These are phyloP conservation scores for Timema podura DNA, from an alignment of 2,888 invertebrate genomes.

Conservation along the genomic window DNA sequence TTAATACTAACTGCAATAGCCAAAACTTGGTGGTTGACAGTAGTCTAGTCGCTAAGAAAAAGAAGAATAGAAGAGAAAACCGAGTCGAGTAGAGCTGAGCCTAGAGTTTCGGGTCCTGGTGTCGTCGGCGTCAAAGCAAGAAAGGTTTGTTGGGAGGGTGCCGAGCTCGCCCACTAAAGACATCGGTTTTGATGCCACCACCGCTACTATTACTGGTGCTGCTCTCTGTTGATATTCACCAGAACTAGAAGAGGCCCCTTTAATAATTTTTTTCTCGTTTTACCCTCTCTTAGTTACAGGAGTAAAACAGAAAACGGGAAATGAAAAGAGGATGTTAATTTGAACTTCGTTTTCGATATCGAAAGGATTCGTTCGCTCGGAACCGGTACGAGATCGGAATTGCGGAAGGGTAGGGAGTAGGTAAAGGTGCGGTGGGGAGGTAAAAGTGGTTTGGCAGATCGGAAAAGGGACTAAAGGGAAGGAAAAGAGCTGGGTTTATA, in stretches of 20 bases:
- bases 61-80: conserved; percentile 21
- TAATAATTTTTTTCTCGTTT: too few relatives aligned
- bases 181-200: too few relatives aligned
- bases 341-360: conserved; percentile 27
- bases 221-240: conserved; percentile 25
- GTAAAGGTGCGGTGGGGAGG: conserved; percentile 8
- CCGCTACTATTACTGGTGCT: neutral
- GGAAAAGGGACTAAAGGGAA: conserved; percentile 21
- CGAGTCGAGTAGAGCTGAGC: neutral
- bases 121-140: too few relatives aligned
- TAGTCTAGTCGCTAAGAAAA: conserved; percentile 19
- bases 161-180: too few relatives aligned
- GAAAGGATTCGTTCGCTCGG: conserved; percentile 24
- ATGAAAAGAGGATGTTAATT: conserved; percentile 25
- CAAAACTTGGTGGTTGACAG: conserved; percentile 28
- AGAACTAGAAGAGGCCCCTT: conserved; percentile 18
- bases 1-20: conserved; percentile 28
- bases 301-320: conserved; percentile 14
- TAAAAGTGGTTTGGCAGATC: conserved; percentile 25
- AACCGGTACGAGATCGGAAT: conserved; percentile 14
- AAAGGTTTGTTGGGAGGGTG: too few relatives aligned
- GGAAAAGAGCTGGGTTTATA: conserved; percentile 23
- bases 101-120: too few relatives aligned
- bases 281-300: too few relatives aligned
- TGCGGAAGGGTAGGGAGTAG: conserved; percentile 14